A percentile compares a stretch with the other conserved stretches of the same genome.
phyloP scores from a whole-genome alignment of 2,113 vertebrate genomes.

The Leptodactylus fuscus region DNA sequence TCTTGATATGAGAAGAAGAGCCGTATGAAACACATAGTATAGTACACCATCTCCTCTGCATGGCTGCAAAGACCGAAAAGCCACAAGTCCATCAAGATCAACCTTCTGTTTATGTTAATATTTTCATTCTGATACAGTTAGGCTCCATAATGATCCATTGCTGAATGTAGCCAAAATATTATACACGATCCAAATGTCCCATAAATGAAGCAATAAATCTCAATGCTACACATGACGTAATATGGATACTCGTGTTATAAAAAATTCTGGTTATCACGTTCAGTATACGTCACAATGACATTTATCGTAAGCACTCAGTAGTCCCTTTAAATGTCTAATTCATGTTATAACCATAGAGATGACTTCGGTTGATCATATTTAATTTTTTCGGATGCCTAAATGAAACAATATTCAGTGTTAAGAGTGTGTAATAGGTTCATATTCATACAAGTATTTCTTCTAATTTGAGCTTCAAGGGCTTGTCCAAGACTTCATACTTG shows the following conservation, averaged over 20 bases:
- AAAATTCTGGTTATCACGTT: background rate
- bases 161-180: no score
- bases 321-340: no score
- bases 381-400: no score
- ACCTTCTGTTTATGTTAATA: background rate
- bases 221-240: background rate
- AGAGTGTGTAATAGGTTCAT: no score
- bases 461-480: no score
- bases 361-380: no score
- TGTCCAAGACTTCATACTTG: no score
- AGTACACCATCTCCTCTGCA: background rate
- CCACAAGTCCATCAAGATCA: slow-evolving; percentile 18
- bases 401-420: no score
- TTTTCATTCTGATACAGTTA: background rate
- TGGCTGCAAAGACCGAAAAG: slow-evolving; percentile 4
- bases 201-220: background rate
- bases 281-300: background rate
- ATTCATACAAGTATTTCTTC: no score
- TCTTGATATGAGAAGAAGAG: background rate
- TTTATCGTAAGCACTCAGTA: no score
- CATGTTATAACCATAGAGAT: no score
- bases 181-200: no score
- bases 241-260: background rate
- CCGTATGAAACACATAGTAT: background rate
- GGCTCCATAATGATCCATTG: background rate